Base-by-base conservation (phyloP, 2,888 invertebrate species). In the Venusia cambrica region DNA sequence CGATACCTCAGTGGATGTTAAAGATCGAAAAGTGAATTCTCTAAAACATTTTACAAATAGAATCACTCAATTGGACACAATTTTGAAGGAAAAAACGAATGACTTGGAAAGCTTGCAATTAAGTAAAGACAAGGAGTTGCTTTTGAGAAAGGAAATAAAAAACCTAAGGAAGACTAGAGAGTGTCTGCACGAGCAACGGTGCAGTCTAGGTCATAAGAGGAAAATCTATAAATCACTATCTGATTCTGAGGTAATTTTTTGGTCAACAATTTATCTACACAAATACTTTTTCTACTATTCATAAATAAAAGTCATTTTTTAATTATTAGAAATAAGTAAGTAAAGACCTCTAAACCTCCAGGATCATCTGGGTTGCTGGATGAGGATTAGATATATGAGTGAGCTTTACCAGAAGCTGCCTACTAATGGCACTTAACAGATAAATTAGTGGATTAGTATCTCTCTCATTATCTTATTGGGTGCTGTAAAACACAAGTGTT, bases 141-240 rank as follows among this genome's bases (percentile, higher is more conserved):
- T 87, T 70, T 61, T 94, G 13, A 87, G 95, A 9, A 92, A 93
- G 52, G 96, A 96, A 81, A 96, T 96, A 24, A 89, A 92, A 48
- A 94, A 94, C 63, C 77, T 96, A 17, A 88, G 96, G 7, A 90
- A 92, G 51, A 94, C 94, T 0, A 89, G 94, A 28, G 95, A 96
- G 59, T 91, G 92, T 54, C 74, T 96, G 17, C 87, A 94, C 28
- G 93, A 94, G 24, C 93, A 94, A 57, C 89, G 93, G 35, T 93
- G 92, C 54, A 90, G 91, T 49, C 83, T 95, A 44, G 93, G 94
- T 43, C 89, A 92, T 15, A 94, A 94, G 57, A 88, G 93, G 7
- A 93, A 94, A 64, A 90, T 92, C 26, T 91, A 92, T 45, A 92
- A 92, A 66, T 91, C 91, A n/a, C 67, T 94, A 5, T 91, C 92